Evolutionary conservation across 2,113 vertebrate species (phyloP), one percentile per base, ranked within the genome.

Genomic region (Leucoraja erinaceus): DNA sequence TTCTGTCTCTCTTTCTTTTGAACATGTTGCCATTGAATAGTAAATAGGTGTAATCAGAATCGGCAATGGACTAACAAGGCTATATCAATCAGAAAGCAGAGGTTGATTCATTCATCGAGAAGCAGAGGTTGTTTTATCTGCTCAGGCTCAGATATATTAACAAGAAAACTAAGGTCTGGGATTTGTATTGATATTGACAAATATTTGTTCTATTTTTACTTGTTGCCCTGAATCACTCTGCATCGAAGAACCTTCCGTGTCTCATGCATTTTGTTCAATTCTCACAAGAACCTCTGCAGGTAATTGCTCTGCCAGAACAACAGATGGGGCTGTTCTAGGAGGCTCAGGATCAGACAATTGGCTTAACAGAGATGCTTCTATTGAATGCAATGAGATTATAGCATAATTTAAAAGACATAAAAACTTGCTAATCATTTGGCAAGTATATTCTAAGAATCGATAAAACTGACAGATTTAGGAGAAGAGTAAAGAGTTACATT

Each of bases 241-340:
- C 25, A 28, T 75, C 22, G 22, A 75, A n/a, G 72, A 75, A 25
- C 8, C 72, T 75, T 75, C 5, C 25, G 22, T 56, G 18, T 56
- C 7, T 59, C 4, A 3, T 11, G 4, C 11, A n/a, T 84, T 54
- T 8, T 3, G 28, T 9, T 5, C 54, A 59, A 28, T 25, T 56
- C 25, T 59, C 11, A 61, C 25, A 84, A 61, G 7, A 54, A 84
- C 81, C 0, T 3, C 28, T 54, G 11, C 22, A 59, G 54, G 81
- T 84, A 59, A 84, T 84, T 54, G 54, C 10, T 56, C 25, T 1
- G 56, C 28, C 81, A 28, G 81, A 5, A 28, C 81, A 84, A 47
- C 81, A 84, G 47, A 59, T 84, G 81, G 81, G 56, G 81, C 56
- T 84, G 54, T n/a, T 61, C 81, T 28, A 84, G 81, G 81, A 59